Evolutionary conservation across 2,888 invertebrate genomes (phyloP), one percentile per base, ranked within the genome.

Genomic region (Slavum lentiscoides): DNA sequence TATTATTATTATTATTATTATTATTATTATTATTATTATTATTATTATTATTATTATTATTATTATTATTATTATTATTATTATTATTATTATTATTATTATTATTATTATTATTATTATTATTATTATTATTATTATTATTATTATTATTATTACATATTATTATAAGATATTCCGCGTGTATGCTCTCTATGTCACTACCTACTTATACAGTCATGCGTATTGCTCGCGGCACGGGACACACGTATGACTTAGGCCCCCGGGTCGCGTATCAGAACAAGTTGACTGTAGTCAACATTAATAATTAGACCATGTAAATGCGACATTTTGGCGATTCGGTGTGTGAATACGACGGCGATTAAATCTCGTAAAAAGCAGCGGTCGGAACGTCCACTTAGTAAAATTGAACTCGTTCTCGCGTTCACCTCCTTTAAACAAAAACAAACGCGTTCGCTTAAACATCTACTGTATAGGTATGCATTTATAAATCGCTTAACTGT

Each of bases 231-330:
- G 30, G 30, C 30, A 4, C 30, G 4, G 30, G 30, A 30, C 30
- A 30, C 30, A 30, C 30, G 30, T 30, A 30, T 30, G 2, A 30
- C 30, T 1, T 4, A 30, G 30, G 30, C 30, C 1, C 30, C 30
- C 30, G 30, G 2, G 30, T 30, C 30, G 30, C 4, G 2, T 30
- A 30, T 30, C 30, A 30, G 30, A 2, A 30, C 1, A 30, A 30
- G 4, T 30, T 30, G 4, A 30, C 30, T 30, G 13, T 9, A 43
- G 43, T 23, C 7, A 1, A 23, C 30, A 64, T 53, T 66, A 80
- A 19, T 55, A 55, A 72, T 80, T 15, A 80, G 80, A 80, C 70
- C 80, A 58, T 72, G 80, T 66, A 72, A 80, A 55, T 64, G n/a
- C 21, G 37, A 11, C 21, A 17, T 49, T 37, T 74, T 70, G 13